Conservation (phyloP, 2,113 vertebrate genomes). For the Podarcis raffonei region DNA sequence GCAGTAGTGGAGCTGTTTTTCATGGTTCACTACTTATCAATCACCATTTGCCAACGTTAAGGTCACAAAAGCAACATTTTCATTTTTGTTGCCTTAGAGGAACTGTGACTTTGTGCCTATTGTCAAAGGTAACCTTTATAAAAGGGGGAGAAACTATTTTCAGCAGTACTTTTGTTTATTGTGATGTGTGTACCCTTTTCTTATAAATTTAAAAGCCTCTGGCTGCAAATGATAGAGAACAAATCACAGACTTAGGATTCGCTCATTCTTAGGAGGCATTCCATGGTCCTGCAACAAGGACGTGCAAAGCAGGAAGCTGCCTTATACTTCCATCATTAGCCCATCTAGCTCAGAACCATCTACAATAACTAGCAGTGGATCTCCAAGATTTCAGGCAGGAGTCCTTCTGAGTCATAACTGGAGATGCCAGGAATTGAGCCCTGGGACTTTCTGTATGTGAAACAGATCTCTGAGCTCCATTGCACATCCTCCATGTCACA, state of each 20-base stretch:
- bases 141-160: slow-evolving; percentile 43
- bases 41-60: slow-evolving; percentile 66
- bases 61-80: slow-evolving; percentile 67
- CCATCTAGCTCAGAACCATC: too few species aligned
- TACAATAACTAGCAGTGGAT: too few species aligned
- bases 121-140: slow-evolving; percentile 68
- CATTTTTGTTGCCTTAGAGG: slow-evolving; percentile 64
- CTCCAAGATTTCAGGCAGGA: too few species aligned
- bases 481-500: too few species aligned
- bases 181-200: slow-evolving; percentile 34
- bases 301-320: too few species aligned
- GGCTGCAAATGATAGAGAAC: slow-evolving; percentile 38
- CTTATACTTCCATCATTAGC: too few species aligned
- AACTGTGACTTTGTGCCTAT: slow-evolving; percentile 54
- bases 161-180: slow-evolving; percentile 42
- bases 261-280: not conserved
- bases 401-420: too few species aligned
- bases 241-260: slow-evolving; percentile 42
- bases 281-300: not conserved
- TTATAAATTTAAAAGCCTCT: slow-evolving; percentile 46
- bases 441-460: too few species aligned
- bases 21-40: slow-evolving; percentile 69
- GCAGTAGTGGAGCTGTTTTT: slow-evolving; percentile 68
- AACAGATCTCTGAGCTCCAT: too few species aligned
- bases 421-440: too few species aligned